Percentiles rank a stretch among this genome's conserved stretches.
Evolutionary conservation across 2,113 vertebrate genomes (phyloP).

Genomic region (Lepidothrix coronata): DNA sequence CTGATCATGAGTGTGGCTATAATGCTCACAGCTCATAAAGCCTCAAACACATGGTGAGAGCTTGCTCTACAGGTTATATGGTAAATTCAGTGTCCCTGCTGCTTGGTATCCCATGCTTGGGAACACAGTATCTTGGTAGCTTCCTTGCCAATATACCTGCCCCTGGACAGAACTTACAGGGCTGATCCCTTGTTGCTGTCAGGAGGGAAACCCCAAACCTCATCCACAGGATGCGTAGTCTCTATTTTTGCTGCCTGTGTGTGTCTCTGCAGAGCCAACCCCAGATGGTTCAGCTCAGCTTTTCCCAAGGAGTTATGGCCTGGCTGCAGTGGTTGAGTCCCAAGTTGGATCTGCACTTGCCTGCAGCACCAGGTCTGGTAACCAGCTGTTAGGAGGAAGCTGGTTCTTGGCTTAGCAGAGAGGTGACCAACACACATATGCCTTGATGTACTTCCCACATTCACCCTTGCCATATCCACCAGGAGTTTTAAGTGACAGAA

Average conservation of each 20-base stretch:
- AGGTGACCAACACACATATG: accelerated
- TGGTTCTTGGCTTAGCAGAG: background rate
- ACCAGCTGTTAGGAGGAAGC: background rate
- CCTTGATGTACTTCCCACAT: background rate
- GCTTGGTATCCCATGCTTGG: background rate
- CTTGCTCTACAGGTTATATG: background rate
- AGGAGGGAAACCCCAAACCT: background rate
- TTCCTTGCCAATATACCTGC: background rate
- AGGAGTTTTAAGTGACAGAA: background rate
- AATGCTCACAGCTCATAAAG: background rate
- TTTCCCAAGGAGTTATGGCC: background rate
- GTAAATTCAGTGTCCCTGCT: background rate
- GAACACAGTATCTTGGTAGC: background rate
- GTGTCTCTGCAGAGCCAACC: background rate
- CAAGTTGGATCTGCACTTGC: background rate
- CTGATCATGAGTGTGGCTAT: background rate
- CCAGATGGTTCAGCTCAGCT: background rate
- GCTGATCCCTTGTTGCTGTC: background rate
- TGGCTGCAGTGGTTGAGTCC: background rate
- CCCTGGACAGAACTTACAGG: background rate
- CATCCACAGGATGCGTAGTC: background rate
- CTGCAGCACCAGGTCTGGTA: background rate
- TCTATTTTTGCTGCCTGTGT: accelerated
- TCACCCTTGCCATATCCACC: background rate
- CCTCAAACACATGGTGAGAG: background rate